Evolutionary conservation across 2,797 vertebrate species (phyloP).

Genomic region (Chlorospingus semifuscus): DNA sequence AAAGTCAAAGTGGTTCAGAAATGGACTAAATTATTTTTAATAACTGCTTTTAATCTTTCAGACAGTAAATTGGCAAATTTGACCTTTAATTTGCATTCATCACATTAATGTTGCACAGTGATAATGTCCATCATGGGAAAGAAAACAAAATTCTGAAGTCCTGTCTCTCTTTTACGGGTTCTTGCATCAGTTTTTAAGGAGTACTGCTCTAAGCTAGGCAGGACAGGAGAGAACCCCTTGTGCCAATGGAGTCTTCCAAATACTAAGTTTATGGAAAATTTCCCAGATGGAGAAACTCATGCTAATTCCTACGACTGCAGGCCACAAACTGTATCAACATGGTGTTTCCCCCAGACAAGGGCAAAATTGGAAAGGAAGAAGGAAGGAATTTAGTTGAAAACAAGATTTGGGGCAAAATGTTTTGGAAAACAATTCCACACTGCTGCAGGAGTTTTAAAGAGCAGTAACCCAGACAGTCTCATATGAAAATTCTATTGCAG

Average conservation of each 20-base stretch:
- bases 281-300: not conserved
- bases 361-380: not conserved
- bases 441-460: not conserved
- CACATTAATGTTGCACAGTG: not conserved
- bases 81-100: not conserved
- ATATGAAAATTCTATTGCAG: not conserved
- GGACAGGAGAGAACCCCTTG: not conserved
- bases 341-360: not conserved
- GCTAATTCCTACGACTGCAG: not conserved
- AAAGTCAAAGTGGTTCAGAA: not conserved
- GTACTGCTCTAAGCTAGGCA: not conserved
- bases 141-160: not conserved
- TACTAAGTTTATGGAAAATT: not conserved
- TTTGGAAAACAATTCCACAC: not conserved
- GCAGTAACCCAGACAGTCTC: not conserved
- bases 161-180: not conserved
- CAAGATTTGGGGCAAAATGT: not conserved
- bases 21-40: not conserved
- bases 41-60: not conserved
- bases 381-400: not conserved
- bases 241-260: not conserved
- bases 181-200: not conserved
- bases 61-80: not conserved
- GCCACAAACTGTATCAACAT: not conserved
- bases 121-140: fast-evolving